phyloP scores from a whole-genome alignment of 2,888 invertebrate genomes.

The Phorcus lineatus region DNA sequence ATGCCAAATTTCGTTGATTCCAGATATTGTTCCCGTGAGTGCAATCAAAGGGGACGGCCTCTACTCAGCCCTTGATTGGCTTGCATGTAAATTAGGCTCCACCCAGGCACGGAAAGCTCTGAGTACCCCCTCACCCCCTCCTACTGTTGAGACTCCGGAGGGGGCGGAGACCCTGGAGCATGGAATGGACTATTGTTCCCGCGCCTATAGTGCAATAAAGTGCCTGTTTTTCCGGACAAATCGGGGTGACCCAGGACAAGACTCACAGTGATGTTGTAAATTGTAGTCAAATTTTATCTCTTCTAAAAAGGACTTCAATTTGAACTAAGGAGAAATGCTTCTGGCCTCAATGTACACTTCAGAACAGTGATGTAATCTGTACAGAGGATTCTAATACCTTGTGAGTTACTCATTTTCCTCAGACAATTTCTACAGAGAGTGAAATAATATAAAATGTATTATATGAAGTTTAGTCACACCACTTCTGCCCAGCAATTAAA shows the following conservation, averaged over 20 bases:
- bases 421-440: no score
- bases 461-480: no score
- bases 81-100: constrained; percentile 62
- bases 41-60: constrained; percentile 64
- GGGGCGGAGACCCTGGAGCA: constrained; percentile 39
- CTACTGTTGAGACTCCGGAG: constrained; percentile 27
- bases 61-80: constrained; percentile 65
- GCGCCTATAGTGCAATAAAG: constrained; percentile 66
- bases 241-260: constrained; percentile 37
- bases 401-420: no score
- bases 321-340: no score
- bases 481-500: no score
- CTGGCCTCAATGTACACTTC: no score
- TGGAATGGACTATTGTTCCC: constrained; percentile 59
- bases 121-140: constrained; percentile 12
- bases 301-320: no score
- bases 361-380: no score
- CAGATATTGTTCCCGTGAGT: constrained; percentile 66
- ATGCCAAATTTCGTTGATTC: no score
- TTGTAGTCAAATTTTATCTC: not conserved
- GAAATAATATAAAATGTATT: no score
- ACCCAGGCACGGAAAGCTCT: constrained; percentile 40
- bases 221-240: constrained; percentile 64
- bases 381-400: no score
- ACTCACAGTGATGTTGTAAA: constrained; percentile 1